phyloP scores from a whole-genome alignment of 2,888 invertebrate species.

The Boloria selene region DNA sequence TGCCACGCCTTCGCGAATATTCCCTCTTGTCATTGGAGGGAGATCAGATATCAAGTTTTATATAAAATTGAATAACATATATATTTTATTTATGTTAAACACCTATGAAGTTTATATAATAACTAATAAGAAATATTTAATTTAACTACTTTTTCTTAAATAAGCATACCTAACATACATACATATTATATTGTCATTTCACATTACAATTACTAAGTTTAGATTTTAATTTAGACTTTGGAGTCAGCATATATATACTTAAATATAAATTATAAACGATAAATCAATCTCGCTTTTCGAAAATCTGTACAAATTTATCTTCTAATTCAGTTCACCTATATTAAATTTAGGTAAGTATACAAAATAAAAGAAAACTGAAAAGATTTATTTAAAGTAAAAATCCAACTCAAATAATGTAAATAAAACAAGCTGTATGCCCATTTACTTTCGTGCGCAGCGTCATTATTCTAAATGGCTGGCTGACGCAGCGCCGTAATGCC shows the following conservation, averaged over 20 bases:
- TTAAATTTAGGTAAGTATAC: too few species aligned
- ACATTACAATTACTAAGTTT: too few species aligned
- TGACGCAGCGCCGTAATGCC: conserved; percentile 73
- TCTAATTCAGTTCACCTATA: too few species aligned
- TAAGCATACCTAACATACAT: too few species aligned
- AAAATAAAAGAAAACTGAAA: not conserved
- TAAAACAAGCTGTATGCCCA: conserved; percentile 60
- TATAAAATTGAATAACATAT: conserved; percentile 3
- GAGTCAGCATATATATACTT: too few species aligned
- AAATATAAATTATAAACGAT: too few species aligned
- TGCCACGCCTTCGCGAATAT: conserved; percentile 62
- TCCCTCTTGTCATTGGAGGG: conserved; percentile 63
- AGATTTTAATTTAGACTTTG: too few species aligned
- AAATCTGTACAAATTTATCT: too few species aligned
- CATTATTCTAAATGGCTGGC: conserved; percentile 77
- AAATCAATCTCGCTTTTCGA: too few species aligned
- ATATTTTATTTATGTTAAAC: not conserved
- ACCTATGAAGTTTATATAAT: not conserved
- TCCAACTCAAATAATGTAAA: conserved; percentile 46
- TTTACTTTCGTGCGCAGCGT: conserved; percentile 62
- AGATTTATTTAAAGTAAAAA: conserved; percentile 18
- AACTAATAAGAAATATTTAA: too few species aligned
- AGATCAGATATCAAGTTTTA: conserved; percentile 26
- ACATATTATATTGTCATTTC: too few species aligned
- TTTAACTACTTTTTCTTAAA: too few species aligned